Conservation (phyloP, 2,113 vertebrate species). For the Papio anubis region DNA sequence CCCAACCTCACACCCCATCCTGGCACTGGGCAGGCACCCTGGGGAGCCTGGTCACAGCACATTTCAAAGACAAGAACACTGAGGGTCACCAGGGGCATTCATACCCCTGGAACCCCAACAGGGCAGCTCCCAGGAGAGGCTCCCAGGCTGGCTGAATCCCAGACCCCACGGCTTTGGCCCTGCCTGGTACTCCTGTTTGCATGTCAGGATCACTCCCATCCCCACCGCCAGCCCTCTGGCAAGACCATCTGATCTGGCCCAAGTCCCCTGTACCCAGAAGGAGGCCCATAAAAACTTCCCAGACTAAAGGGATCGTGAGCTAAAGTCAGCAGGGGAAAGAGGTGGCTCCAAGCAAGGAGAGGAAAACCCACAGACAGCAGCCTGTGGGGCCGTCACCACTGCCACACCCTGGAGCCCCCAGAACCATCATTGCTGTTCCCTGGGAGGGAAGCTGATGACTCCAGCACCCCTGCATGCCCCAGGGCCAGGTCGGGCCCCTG, state of each 20-base stretch:
- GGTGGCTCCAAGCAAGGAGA: neutral
- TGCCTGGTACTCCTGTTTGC: neutral
- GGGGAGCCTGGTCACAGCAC: fast-evolving
- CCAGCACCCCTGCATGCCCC: neutral
- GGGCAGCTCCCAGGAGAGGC: neutral
- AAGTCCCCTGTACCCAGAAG: neutral
- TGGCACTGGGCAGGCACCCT: neutral
- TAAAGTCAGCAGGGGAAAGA: neutral
- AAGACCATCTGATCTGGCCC: neutral
- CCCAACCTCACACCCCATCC: no score
- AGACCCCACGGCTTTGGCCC: neutral
- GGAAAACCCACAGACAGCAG: neutral
- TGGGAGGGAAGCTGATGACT: neutral
- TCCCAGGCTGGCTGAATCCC: neutral
- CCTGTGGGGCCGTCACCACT: neutral
- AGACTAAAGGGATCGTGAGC: neutral
- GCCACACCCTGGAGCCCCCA: neutral
- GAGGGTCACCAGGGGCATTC: neutral
- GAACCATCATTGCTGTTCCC: neutral
- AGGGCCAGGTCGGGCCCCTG: no score
- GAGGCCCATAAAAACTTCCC: neutral
- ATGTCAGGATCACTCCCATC: neutral
- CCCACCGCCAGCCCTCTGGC: neutral
- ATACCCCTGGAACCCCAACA: neutral
- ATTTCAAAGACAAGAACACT: neutral